A percentile compares a stretch with the other conserved stretches of the same genome.
phyloP scores from a whole-genome alignment of 2,797 vertebrate species.

The Austrolebias charrua region DNA sequence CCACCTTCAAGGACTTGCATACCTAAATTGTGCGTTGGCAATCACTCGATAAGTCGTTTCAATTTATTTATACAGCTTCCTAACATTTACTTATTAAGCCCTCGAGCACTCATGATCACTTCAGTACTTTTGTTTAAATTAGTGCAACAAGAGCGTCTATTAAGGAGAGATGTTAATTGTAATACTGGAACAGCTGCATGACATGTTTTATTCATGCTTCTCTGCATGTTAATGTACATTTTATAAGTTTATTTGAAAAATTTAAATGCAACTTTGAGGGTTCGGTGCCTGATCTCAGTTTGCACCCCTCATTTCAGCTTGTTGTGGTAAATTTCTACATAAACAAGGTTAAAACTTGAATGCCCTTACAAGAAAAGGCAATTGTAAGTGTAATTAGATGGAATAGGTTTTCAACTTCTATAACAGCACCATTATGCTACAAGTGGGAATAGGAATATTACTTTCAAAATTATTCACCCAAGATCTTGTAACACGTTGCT shows the following conservation, averaged over 20 bases:
- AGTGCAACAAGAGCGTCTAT: constrained; percentile 43
- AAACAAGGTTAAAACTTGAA: constrained; percentile 3
- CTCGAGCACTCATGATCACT: constrained; percentile 53
- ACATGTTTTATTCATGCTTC: constrained; percentile 46
- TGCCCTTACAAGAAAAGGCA: constrained; percentile 22
- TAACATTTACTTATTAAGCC: constrained; percentile 67
- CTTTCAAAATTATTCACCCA: constrained; percentile 14
- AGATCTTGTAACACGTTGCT: constrained; percentile 2
- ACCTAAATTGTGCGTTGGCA: constrained; percentile 48
- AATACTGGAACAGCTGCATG: constrained; percentile 30
- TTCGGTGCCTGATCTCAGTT: constrained; percentile 19
- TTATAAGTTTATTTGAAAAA: constrained; percentile 23
- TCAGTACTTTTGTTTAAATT: constrained; percentile 59
- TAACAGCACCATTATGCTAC: constrained; percentile 4
- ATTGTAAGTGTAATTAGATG: constrained; percentile 23
- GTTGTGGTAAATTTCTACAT: constrained; percentile 9
- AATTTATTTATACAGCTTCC: constrained; percentile 59
- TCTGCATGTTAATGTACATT: constrained; percentile 24
- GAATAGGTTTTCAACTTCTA: constrained; percentile 14
- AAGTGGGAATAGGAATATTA: constrained; percentile 2
- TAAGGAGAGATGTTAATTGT: constrained; percentile 41
- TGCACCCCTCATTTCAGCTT: constrained; percentile 5
- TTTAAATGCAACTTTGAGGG: constrained; percentile 4
- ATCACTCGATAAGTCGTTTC: constrained; percentile 55
- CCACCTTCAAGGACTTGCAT: constrained; percentile 19